A percentile compares a stretch with the other conserved stretches of the same genome.
These are phyloP conservation scores for Bombus breviceps DNA, from an alignment of 1,140 invertebrate genomes.

Conservation along the genomic window DNA sequence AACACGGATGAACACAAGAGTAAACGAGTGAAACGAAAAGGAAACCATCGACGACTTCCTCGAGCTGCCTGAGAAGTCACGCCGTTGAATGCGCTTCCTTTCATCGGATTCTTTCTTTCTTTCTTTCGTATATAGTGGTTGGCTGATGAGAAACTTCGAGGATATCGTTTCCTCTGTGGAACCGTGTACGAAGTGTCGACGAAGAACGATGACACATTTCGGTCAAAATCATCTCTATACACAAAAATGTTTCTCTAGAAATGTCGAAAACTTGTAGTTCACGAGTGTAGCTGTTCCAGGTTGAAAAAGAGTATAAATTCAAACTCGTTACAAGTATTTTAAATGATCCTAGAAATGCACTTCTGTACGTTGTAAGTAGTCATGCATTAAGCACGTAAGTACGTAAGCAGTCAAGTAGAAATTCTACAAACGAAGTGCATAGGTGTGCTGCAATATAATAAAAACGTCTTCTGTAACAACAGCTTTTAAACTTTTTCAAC, in stretches of 20 bases:
- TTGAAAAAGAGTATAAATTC: too few species aligned
- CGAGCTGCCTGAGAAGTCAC: slow-evolving; percentile 36
- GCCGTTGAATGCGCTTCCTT: neutral
- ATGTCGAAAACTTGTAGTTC: neutral
- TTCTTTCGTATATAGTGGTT: neutral
- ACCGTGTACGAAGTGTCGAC: neutral
- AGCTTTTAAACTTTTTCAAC: neutral
- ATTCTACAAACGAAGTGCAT: too few species aligned
- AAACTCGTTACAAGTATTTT: neutral
- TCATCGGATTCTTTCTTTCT: neutral
- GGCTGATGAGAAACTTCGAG: slow-evolving; percentile 6
- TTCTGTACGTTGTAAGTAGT: too few species aligned
- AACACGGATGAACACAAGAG: slow-evolving; percentile 30
- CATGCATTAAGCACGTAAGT: too few species aligned
- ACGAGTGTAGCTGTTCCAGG: too few species aligned
- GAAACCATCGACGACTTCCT: slow-evolving; percentile 30
- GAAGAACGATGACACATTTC: neutral
- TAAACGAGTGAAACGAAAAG: slow-evolving; percentile 32
- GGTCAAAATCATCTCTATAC: neutral
- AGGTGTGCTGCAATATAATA: neutral
- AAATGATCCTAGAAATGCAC: neutral
- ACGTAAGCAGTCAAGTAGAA: too few species aligned
- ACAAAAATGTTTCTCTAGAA: neutral
- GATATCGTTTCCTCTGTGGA: slow-evolving; percentile 1
- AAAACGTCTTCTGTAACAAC: neutral